A percentile compares a stretch with the other conserved stretches of the same genome.
Conservation (phyloP, 2,113 vertebrate genomes). For the Thermophis baileyi region DNA sequence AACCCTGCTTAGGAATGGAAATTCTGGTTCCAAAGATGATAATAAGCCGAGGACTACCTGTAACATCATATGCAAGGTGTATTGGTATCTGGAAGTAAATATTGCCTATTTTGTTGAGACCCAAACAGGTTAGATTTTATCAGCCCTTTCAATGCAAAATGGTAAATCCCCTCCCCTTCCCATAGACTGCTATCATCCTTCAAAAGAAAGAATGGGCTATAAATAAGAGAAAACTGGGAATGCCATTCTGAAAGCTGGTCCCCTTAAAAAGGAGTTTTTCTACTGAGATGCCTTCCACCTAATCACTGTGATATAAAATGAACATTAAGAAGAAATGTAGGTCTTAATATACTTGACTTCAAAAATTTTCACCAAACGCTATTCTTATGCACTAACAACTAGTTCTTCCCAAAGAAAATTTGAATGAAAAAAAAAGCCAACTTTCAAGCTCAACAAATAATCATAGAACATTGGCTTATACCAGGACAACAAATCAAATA, state of each 20-base stretch:
- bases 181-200: not conserved
- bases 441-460: not conserved
- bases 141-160: not conserved
- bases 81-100: too few relatives aligned
- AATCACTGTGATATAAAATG: not conserved
- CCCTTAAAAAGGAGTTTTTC: not conserved
- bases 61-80: too few relatives aligned
- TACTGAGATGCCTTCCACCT: not conserved
- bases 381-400: not conserved
- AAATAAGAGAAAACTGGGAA: not conserved
- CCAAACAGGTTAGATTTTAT: not conserved
- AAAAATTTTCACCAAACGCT: not conserved
- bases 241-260: not conserved
- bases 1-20: too few relatives aligned
- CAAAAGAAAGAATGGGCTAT: not conserved
- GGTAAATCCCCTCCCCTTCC: not conserved
- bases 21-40: too few relatives aligned
- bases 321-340: not conserved
- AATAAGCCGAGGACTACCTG: too few relatives aligned
- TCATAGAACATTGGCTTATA: not conserved
- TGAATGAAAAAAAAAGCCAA: not conserved
- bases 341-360: not conserved
- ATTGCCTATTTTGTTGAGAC: not conserved
- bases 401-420: not conserved
- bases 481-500: too few relatives aligned